A percentile compares a stretch with the other conserved stretches of the same genome.
phyloP scores from a whole-genome alignment of 30 jellyfish, hydroid and myxozoan genomes.

The Aurelia coerulea region DNA sequence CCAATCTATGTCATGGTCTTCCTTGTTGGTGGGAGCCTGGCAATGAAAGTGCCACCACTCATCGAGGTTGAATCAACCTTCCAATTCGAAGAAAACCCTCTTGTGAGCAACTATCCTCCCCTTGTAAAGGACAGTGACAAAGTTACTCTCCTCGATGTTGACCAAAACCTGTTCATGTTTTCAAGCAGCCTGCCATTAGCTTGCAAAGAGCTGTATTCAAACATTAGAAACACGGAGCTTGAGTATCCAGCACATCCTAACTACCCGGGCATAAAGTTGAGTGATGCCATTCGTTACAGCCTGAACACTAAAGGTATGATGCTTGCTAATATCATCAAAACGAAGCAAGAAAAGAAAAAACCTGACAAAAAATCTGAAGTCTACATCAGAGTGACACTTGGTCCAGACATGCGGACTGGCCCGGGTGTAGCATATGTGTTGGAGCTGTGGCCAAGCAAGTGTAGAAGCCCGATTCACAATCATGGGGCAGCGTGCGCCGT shows the following conservation, averaged over 20 bases:
- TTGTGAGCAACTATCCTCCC: conserved; percentile 10
- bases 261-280: too few species aligned
- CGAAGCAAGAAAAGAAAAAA: neutral
- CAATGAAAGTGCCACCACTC: neutral
- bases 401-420: conserved; percentile 34
- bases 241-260: conserved; percentile 3
- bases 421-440: conserved; percentile 49
- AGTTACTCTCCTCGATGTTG: conserved; percentile 23
- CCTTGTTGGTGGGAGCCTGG: too few species aligned
- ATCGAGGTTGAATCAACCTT: conserved; percentile 10
- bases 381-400: conserved; percentile 42
- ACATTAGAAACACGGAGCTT: neutral
- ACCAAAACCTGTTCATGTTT: conserved; percentile 13
- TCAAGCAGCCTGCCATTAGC: conserved; percentile 32
- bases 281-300: too few species aligned
- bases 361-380: neutral
- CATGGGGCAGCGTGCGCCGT: conserved; percentile 50
- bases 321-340: too few species aligned
- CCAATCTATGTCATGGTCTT: conserved; percentile 9
- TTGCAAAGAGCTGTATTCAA: conserved; percentile 19
- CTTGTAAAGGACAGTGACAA: conserved; percentile 1
- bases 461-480: conserved; percentile 38
- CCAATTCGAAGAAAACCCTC: conserved; percentile 10
- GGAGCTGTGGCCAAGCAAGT: conserved; percentile 40
- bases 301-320: too few species aligned